These are phyloP conservation scores for Tetranychus urticae DNA, from an alignment of 1,140 invertebrate genomes.

Conservation along the genomic window DNA sequence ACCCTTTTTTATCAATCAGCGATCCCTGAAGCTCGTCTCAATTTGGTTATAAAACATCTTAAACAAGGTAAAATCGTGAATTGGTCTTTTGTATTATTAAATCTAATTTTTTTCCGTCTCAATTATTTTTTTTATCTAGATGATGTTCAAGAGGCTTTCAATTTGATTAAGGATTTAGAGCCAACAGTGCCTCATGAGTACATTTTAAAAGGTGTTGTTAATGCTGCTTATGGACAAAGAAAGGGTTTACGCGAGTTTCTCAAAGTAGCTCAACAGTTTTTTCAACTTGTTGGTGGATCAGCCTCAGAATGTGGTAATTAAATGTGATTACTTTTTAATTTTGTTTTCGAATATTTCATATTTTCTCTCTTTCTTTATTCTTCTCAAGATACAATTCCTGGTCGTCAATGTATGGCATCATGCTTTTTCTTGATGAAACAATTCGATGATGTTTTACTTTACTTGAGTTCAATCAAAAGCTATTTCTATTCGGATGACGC, in stretches of 20 bases:
- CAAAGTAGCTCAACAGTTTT: constrained; percentile 83
- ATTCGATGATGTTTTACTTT: constrained; percentile 86
- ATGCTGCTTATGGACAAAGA: constrained; percentile 77
- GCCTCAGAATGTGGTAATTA: constrained; percentile 65
- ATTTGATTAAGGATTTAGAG: constrained; percentile 71
- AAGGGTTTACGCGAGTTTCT: constrained; percentile 72
- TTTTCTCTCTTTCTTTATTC: not conserved
- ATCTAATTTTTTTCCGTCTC: not conserved
- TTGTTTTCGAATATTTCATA: not conserved
- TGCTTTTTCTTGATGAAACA: constrained; percentile 79
- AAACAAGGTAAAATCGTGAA: constrained; percentile 34
- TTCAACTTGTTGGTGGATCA: constrained; percentile 82
- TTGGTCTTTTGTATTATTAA: too few relatives aligned
- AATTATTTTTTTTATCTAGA: constrained; percentile 24
- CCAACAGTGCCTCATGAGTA: constrained; percentile 84
- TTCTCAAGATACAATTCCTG: constrained; percentile 30
- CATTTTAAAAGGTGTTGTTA: constrained; percentile 85
- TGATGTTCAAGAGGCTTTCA: constrained; percentile 66
- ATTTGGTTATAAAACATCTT: constrained; percentile 84
- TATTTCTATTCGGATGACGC: constrained; percentile 86
- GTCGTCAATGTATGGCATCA: constrained; percentile 89
- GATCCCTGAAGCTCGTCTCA: constrained; percentile 82
- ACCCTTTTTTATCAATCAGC: constrained; percentile 54
- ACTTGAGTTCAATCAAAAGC: constrained; percentile 84
- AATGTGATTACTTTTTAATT: not conserved